Evolutionary conservation across 2,113 vertebrate species (phyloP), one percentile per base, ranked within the genome.

Genomic region (Eulemur rufifrons): DNA sequence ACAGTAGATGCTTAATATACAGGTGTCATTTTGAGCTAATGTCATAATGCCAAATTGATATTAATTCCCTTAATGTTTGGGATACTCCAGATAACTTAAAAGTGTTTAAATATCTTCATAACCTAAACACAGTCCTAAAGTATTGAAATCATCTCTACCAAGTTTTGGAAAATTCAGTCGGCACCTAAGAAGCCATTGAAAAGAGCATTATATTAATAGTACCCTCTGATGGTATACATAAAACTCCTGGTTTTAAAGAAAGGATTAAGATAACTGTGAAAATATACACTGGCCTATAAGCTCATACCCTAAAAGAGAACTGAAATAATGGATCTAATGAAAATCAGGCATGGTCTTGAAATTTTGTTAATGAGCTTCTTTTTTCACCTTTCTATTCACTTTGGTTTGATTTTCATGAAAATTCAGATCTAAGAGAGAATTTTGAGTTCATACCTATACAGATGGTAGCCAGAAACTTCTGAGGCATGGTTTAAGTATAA

Each of bases 331-430:
- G 15, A 76, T 52, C 42, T 45, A 50, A 56, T 52, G 74, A 76
- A 83, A 78, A 76, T 95, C 42, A 76, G 59, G 11, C n/a, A 14
- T 68, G 17, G 20, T 71, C 47, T 91, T 88, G 6, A 52, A 74
- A 52, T 89, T 83, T 89, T 82, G 10, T 66, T 66, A 63, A 37
- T 59, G 3, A 39, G 8, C 45, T n/a, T n/a, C 10, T 83, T 68
- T 59, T 2, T 32, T 34, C 1, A 68, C 17, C 11, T 25, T 66
- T 94, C 59, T 84, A 25, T 13, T 64, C 23, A 73, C 39, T 91
- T 88, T 25, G 56, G 23, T 80, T 95, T 89, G 37, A 39, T 86
- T 89, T 89, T 89, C 52, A 54, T 78, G 34, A 86, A 86, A 95
- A 94, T 52, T 69, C 89, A 54, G n/a, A 50, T 59, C 32, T 59